Evolutionary conservation across 2,113 vertebrate species (phyloP).

Genomic region (Gnathonemus echidnorhynchus): DNA sequence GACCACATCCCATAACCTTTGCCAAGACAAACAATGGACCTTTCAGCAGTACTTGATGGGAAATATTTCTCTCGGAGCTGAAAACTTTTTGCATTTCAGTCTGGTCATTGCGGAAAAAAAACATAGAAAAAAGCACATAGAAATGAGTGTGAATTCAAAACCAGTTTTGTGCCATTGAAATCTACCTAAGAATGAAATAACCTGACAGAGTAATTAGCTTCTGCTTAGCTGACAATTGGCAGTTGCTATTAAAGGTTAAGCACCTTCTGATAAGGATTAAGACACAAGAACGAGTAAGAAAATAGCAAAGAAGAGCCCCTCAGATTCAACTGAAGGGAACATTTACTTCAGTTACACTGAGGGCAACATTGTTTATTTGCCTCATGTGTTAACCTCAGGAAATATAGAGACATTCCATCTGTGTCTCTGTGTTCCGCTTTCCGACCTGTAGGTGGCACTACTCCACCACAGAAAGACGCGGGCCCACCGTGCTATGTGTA

Average conservation of each 20-base stretch:
- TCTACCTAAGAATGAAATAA: neutral
- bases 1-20: constrained; percentile 61
- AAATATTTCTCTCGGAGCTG: constrained; percentile 60
- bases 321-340: neutral
- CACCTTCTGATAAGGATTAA: neutral
- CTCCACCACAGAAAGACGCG: constrained; percentile 53
- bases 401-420: constrained; percentile 36
- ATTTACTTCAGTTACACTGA: neutral
- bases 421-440: constrained; percentile 9
- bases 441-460: constrained; percentile 67
- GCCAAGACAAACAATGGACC: constrained; percentile 63
- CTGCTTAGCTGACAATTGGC: neutral
- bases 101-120: neutral
- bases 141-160: neutral
- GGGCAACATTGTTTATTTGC: neutral
- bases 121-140: neutral
- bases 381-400: neutral
- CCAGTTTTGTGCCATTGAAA: neutral
- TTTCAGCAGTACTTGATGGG: constrained; percentile 59
- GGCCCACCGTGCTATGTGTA: constrained; percentile 30
- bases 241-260: neutral
- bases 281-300: neutral
- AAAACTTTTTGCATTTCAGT: neutral
- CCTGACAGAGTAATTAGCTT: neutral
- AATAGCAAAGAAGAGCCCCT: neutral